Evolutionary conservation across 2,797 vertebrate species (phyloP), one percentile per base, ranked within the genome.

Genomic region (Bufotes viridis): DNA sequence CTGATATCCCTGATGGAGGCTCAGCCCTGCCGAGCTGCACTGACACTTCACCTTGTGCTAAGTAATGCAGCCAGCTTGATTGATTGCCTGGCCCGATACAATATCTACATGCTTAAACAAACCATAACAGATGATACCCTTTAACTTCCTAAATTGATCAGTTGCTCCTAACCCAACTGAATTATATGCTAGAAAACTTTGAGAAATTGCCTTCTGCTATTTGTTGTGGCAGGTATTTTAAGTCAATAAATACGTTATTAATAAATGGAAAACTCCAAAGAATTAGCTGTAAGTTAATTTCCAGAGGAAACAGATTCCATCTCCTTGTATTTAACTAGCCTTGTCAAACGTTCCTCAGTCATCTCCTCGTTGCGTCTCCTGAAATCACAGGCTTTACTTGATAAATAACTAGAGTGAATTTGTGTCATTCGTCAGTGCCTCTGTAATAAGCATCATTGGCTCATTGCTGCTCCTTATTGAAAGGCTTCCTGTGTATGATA

Each of bases 241-340:
- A 74, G 88, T 78, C 88, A 83, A 87, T 87, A 89, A 89, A 87
- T 89, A 87, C 84, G 67, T 87, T 84, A 88, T 88, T 86, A 89
- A 89, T 89, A 87, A 82, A 86, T 89, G 88, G 69, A 87, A 89
- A 89, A 85, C 80, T 72, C 80, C 61, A 79, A 87, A 79, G 84
- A 89, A 89, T 89, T 89, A 89, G 84, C 85, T 74, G 5, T 89
- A 87, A 89, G 88, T 78, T 89, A 89, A 89, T 89, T 89, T 89
- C 70, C 79, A 86, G 88, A 89, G 88, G 88, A 89, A 89, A 89
- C 88, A 87, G 84, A 87, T 87, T 81, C 88, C 57, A 53, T 70
- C 65, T 61, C 88, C 79, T 87, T 79, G 63, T 79, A 78, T 86
- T 89, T 89, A 89, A 82, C 69, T 78, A 78, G 70, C 84, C 15